These are phyloP conservation scores for Anthophora plumipes DNA, from an alignment of 2,888 invertebrate genomes.

Conservation along the genomic window DNA sequence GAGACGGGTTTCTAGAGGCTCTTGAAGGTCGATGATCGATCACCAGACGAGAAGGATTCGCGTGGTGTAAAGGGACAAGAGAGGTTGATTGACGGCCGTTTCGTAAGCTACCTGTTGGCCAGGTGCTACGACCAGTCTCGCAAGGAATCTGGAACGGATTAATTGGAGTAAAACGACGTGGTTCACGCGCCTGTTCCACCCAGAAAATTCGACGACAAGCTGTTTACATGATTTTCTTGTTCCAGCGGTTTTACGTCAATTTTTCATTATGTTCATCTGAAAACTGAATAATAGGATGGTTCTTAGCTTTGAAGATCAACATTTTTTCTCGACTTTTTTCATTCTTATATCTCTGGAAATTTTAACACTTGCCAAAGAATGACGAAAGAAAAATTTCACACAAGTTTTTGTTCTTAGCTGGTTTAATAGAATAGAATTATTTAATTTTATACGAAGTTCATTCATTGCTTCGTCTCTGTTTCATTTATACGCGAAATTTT, in stretches of 20 bases:
- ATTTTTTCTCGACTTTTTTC: no score
- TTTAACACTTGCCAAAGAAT: no score
- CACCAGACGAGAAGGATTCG: conserved; percentile 6
- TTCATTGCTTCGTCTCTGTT: no score
- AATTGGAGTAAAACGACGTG: conserved; percentile 47
- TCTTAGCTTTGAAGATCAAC: no score
- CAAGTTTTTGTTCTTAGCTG: no score
- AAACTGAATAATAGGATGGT: no score
- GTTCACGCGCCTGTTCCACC: conserved; percentile 1
- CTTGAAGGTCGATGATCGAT: conserved; percentile 52
- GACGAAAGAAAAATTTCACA: no score
- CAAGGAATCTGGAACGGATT: conserved; percentile 51
- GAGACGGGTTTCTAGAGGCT: neutral
- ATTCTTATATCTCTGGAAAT: no score
- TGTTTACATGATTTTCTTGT: neutral
- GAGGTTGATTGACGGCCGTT: conserved; percentile 34
- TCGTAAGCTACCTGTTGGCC: conserved; percentile 49
- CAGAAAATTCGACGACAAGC: conserved; percentile 14
- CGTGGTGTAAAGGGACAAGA: neutral
- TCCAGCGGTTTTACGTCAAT: neutral
- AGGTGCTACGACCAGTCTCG: conserved; percentile 24
- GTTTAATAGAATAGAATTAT: no score
- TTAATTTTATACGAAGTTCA: no score
- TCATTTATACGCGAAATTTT: no score
- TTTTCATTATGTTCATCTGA: neutral